phyloP scores from a whole-genome alignment of 2,888 invertebrate genomes.

The Troides oblongomaculatus region DNA sequence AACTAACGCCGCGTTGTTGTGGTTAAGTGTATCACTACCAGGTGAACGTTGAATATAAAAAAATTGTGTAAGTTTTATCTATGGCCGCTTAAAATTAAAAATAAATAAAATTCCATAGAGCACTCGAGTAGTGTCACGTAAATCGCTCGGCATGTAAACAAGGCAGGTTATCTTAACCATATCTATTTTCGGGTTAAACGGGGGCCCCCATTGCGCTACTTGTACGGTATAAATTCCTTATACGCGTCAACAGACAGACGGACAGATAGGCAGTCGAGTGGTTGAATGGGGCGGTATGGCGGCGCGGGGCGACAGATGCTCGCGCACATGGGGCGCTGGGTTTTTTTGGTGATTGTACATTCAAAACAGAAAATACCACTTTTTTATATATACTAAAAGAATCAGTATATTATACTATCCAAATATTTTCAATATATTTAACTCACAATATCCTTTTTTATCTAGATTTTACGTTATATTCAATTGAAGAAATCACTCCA shows the following conservation, averaged over 20 bases:
- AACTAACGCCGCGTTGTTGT: no score
- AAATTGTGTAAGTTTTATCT: no score
- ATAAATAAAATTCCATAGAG: not conserved
- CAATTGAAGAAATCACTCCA: no score
- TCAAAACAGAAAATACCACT: not conserved
- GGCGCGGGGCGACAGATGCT: slow-evolving; percentile 36
- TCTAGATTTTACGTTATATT: no score
- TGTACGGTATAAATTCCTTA: slow-evolving; percentile 24
- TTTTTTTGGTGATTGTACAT: slow-evolving; percentile 35
- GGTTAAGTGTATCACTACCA: no score
- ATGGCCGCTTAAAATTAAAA: no score
- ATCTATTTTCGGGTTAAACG: slow-evolving; percentile 29
- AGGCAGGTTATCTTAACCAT: slow-evolving; percentile 21
- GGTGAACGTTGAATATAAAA: no score
- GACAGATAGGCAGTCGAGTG: slow-evolving; percentile 27
- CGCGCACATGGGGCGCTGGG: slow-evolving; percentile 33
- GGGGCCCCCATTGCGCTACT: slow-evolving; percentile 10
- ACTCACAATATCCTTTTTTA: no score
- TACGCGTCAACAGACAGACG: slow-evolving; percentile 20
- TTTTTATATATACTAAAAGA: no score
- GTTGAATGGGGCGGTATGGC: slow-evolving; percentile 36
- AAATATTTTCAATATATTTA: no score
- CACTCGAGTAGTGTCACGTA: slow-evolving; percentile 21
- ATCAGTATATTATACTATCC: no score
- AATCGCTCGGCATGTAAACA: slow-evolving; percentile 22